Percentiles rank a stretch among this genome's conserved stretches.
Evolutionary conservation across 2,888 invertebrate species (phyloP).

Genomic region (Ochlodes sylvanus): DNA sequence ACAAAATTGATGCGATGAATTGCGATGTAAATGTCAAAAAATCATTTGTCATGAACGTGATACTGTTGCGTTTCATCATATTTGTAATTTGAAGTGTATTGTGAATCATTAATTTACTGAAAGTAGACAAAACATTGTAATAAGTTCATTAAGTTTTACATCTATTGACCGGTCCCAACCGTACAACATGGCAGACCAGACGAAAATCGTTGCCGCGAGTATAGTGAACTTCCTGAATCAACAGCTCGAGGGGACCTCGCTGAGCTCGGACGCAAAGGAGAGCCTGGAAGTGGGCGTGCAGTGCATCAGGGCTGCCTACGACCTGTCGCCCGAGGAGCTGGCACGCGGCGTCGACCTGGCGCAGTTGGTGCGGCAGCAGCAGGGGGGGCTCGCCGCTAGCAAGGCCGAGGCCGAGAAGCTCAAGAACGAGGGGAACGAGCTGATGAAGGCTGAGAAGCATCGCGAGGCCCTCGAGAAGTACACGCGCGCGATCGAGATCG

Average conservation of each 20-base stretch:
- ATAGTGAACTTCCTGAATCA: constrained; percentile 85
- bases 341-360: constrained; percentile 66
- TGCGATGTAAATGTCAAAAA: neutral
- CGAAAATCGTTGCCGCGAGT: constrained; percentile 81
- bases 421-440: constrained; percentile 94
- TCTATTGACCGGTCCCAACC: constrained; percentile 5
- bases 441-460: constrained; percentile 92
- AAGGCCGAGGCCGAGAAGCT: constrained; percentile 91
- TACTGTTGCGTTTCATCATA: constrained; percentile 1
- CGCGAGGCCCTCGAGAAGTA: constrained; percentile 94
- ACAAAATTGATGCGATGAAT: too few species aligned
- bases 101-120: neutral
- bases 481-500: constrained; percentile 94
- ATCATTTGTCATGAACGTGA: neutral
- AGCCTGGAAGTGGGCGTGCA: constrained; percentile 97
- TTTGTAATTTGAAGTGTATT: neutral
- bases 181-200: constrained; percentile 64
- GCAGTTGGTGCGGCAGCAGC: constrained; percentile 60
- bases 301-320: constrained; percentile 96
- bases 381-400: constrained; percentile 56
- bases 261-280: constrained; percentile 84
- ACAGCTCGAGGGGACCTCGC: constrained; percentile 78
- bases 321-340: constrained; percentile 83
- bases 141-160: neutral
- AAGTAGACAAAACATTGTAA: neutral